phyloP scores from a whole-genome alignment of 2,888 invertebrate species.

The Plagiodera versicolora region DNA sequence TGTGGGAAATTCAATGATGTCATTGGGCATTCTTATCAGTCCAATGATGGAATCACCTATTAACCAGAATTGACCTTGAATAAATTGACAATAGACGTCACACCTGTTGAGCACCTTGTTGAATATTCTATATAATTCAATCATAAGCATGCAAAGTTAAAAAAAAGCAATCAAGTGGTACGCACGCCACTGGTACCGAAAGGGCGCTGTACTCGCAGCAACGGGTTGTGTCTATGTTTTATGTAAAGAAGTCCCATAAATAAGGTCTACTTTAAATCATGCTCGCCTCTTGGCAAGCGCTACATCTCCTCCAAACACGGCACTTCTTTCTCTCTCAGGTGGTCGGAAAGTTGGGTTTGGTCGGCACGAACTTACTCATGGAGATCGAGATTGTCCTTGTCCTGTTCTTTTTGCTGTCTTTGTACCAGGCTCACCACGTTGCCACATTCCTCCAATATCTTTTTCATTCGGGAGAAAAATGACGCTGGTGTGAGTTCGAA shows the following conservation, averaged over 20 bases:
- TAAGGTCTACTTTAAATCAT: constrained; percentile 53
- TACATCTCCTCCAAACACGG: constrained; percentile 49
- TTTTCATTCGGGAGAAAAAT: too few relatives aligned
- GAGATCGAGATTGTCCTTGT: constrained; percentile 34
- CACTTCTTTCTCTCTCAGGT: constrained; percentile 47
- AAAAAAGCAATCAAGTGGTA: too few relatives aligned
- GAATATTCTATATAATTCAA: too few relatives aligned
- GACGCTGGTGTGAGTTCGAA: too few relatives aligned
- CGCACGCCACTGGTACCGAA: constrained; percentile 44
- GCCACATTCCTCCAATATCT: not conserved
- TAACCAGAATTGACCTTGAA: too few relatives aligned
- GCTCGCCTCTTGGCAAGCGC: constrained; percentile 49
- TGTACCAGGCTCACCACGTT: not conserved
- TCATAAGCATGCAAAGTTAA: not conserved
- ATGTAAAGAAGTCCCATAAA: constrained; percentile 53
- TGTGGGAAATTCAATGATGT: too few relatives aligned
- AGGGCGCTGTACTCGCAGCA: constrained; percentile 51
- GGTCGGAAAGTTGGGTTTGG: constrained; percentile 41
- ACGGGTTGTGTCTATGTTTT: constrained; percentile 52
- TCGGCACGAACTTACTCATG: constrained; percentile 41
- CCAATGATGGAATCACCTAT: too few relatives aligned
- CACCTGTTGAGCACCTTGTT: too few relatives aligned
- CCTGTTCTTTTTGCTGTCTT: not conserved
- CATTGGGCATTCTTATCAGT: too few relatives aligned
- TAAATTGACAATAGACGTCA: too few relatives aligned